phyloP scores from a whole-genome alignment of 2,888 invertebrate genomes.

The Drosophila tripunctata region DNA sequence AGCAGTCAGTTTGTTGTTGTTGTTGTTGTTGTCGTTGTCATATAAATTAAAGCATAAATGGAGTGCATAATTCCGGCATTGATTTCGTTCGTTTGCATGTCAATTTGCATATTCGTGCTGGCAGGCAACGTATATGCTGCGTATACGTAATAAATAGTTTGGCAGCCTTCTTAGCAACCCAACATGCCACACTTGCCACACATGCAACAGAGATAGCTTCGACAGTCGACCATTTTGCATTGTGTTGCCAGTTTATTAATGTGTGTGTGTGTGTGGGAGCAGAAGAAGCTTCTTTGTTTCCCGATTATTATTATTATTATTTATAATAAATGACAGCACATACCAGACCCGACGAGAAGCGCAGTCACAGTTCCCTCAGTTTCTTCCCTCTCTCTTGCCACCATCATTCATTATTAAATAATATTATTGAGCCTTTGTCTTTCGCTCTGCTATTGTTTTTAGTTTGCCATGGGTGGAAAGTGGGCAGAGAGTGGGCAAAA shows the following conservation, averaged over 20 bases:
- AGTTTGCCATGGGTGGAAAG: not conserved
- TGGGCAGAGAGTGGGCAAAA: not conserved
- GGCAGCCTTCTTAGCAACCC: not conserved
- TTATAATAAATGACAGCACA: constrained; percentile 74
- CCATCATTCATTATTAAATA: constrained; percentile 70
- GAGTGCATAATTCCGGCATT: constrained; percentile 53
- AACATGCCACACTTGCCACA: constrained; percentile 26
- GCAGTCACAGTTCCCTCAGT: not conserved
- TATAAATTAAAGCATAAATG: constrained; percentile 52
- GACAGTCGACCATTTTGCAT: constrained; percentile 36
- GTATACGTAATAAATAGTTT: constrained; percentile 47
- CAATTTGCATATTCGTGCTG: constrained; percentile 44
- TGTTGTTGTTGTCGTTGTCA: constrained; percentile 26
- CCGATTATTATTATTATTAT: constrained; percentile 70
- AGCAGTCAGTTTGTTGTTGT: not conserved
- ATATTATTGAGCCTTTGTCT: constrained; percentile 72
- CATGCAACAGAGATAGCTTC: constrained; percentile 39
- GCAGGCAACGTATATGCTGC: constrained; percentile 32
- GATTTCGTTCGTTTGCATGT: constrained; percentile 59
- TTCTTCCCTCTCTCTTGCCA: constrained; percentile 3
- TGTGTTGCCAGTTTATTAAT: constrained; percentile 29
- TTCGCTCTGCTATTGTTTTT: constrained; percentile 47
- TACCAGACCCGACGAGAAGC: constrained; percentile 25
- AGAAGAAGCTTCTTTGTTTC: constrained; percentile 59
- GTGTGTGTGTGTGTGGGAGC: constrained; percentile 20